Conservation (phyloP, 2,888 invertebrate species). For the Myopa testacea region DNA sequence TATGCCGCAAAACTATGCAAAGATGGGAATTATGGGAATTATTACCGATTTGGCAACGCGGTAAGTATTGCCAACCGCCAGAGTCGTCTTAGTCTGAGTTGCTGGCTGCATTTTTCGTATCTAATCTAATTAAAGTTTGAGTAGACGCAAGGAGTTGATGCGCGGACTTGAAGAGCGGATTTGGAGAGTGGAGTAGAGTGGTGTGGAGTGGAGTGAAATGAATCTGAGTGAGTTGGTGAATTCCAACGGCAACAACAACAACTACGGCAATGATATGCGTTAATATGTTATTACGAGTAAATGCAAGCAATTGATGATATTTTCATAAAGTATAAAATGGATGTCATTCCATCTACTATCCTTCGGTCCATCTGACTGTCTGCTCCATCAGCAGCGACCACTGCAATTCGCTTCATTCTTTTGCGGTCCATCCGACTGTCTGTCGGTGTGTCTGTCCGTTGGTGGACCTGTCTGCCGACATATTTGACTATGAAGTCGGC, state of each 20-base stretch:
- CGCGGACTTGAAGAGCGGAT: too few species aligned
- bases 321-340: constrained; percentile 13
- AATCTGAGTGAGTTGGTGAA: background rate
- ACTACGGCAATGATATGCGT: background rate
- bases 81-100: background rate
- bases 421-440: background rate
- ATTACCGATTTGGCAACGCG: constrained; percentile 26
- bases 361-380: background rate
- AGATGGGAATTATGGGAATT: constrained; percentile 14
- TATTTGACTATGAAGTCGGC: background rate
- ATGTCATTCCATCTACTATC: constrained; percentile 4
- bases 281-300: background rate
- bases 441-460: constrained; percentile 7
- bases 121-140: background rate
- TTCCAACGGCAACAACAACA: background rate
- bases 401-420: background rate
- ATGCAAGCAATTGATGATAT: background rate
- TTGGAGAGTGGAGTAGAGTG: too few species aligned
- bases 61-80: background rate
- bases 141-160: background rate
- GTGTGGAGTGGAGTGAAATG: background rate
- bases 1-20: background rate
- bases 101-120: background rate
- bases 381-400: background rate
- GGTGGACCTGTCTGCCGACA: background rate